phyloP scores from a whole-genome alignment of 1,140 invertebrate species.

The Ptiloglossa arizonensis region DNA sequence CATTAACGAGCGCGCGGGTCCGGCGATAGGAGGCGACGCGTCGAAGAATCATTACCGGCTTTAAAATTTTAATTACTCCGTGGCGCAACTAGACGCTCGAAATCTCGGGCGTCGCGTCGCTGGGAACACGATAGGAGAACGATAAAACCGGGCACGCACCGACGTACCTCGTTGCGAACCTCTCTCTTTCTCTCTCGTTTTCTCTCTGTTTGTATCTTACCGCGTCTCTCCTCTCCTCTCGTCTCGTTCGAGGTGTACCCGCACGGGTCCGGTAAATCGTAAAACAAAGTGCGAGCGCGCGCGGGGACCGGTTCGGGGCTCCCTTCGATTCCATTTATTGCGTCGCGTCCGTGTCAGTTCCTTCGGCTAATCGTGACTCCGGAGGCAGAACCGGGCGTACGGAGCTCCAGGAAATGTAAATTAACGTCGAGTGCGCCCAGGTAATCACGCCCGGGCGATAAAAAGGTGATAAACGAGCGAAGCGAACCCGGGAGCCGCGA shows the following conservation, averaged over 20 bases:
- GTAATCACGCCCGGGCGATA: slow-evolving; percentile 68
- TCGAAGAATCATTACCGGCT: slow-evolving; percentile 37
- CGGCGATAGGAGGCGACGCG: slow-evolving; percentile 26
- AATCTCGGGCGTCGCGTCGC: background rate
- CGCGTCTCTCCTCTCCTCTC: too few relatives aligned
- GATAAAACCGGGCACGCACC: slow-evolving; percentile 4
- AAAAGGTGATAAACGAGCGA: slow-evolving; percentile 69
- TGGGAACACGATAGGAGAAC: background rate
- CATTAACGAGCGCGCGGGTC: slow-evolving; percentile 20
- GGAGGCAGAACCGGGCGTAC: slow-evolving; percentile 23
- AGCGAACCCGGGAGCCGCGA: slow-evolving; percentile 50
- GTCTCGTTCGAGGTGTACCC: background rate
- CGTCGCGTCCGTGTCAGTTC: slow-evolving; percentile 25
- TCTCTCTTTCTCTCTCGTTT: too few relatives aligned
- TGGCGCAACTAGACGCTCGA: background rate
- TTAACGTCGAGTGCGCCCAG: slow-evolving; percentile 65
- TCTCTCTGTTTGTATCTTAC: too few relatives aligned
- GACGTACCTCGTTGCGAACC: background rate
- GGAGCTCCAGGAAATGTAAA: slow-evolving; percentile 68
- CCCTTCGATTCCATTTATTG: slow-evolving; percentile 55
- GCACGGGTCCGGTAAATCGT: slow-evolving; percentile 53
- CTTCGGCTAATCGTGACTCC: slow-evolving; percentile 35
- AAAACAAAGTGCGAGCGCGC: slow-evolving; percentile 44
- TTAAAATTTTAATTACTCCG: slow-evolving; percentile 57
- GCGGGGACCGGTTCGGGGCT: slow-evolving; percentile 21